Conservation (phyloP, 2,113 vertebrate species). For the Neotoma lepida region DNA sequence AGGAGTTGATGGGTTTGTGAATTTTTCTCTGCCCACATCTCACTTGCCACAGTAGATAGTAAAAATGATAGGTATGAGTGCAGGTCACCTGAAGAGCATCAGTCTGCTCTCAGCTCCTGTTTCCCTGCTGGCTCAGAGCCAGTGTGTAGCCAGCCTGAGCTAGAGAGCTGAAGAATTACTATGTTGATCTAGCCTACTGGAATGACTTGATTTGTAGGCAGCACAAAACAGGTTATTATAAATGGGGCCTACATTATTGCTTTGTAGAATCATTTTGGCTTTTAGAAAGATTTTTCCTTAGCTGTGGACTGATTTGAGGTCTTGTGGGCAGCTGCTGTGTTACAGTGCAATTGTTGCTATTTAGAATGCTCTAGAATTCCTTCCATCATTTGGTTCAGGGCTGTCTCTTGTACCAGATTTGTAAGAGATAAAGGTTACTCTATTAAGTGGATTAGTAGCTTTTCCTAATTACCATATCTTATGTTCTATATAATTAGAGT, state of each 20-base stretch:
- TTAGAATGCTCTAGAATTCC: background rate
- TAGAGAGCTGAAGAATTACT: background rate
- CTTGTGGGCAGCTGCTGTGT: background rate
- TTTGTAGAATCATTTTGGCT: conserved; percentile 27
- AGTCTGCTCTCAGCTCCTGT: conserved; percentile 1
- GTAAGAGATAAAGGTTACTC: conserved; percentile 44
- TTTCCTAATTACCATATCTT: conserved; percentile 27
- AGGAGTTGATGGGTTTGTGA: background rate
- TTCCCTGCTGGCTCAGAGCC: background rate
- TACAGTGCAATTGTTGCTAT: background rate
- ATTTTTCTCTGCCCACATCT: conserved; percentile 29
- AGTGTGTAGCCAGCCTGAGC: background rate
- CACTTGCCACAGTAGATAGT: conserved; percentile 17
- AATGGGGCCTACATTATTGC: conserved; percentile 1
- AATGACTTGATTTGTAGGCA: conserved; percentile 49
- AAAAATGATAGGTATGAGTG: background rate
- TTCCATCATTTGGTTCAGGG: background rate
- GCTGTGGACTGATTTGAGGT: background rate
- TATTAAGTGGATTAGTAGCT: conserved; percentile 27
- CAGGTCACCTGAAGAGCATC: background rate
- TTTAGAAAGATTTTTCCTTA: conserved; percentile 25
- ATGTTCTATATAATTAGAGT: conserved; percentile 22
- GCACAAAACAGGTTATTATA: background rate
- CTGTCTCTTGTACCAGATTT: conserved; percentile 26
- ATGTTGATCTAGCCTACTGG: background rate